Percentiles rank a stretch among this genome's conserved stretches.
Conservation (phyloP, 2,888 invertebrate genomes). For the Nephrotoma guestfalica region DNA sequence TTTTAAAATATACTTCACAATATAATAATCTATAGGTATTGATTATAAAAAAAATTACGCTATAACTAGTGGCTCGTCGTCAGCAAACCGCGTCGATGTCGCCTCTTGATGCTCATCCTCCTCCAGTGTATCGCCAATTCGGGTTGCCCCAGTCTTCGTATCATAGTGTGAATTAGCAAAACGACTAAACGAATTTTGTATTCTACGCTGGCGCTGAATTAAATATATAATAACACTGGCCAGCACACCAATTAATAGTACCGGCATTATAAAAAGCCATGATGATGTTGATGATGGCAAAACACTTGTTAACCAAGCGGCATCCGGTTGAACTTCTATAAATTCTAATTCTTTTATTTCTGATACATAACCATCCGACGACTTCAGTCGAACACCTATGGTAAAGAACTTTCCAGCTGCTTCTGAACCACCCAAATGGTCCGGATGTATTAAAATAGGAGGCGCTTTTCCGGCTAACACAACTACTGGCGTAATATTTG, state of each 20-base stretch:
- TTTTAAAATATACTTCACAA: neutral
- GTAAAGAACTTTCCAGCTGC: slow-evolving; percentile 39
- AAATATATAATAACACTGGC: slow-evolving; percentile 44
- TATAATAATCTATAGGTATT: neutral
- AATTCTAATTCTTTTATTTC: slow-evolving; percentile 17
- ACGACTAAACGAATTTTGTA: slow-evolving; percentile 62
- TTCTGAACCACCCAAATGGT: slow-evolving; percentile 33
- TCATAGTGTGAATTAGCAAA: slow-evolving; percentile 78
- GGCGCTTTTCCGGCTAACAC: slow-evolving; percentile 35
- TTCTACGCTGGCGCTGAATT: slow-evolving; percentile 51
- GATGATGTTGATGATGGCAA: slow-evolving; percentile 15
- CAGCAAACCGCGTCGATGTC: slow-evolving; percentile 61
- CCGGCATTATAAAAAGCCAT: slow-evolving; percentile 39
- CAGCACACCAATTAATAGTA: slow-evolving; percentile 37
- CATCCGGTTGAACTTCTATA: slow-evolving; percentile 15
- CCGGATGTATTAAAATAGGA: slow-evolving; percentile 25
- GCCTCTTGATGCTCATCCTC: slow-evolving; percentile 68
- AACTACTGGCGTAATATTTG: slow-evolving; percentile 32
- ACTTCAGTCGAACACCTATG: slow-evolving; percentile 47
- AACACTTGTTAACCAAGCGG: slow-evolving; percentile 14
- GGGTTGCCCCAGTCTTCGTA: slow-evolving; percentile 72
- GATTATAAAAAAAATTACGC: slow-evolving; percentile 39
- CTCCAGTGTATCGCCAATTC: slow-evolving; percentile 62
- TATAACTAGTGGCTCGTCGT: slow-evolving; percentile 86
- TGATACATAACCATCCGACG: slow-evolving; percentile 22